These are phyloP conservation scores for Microcebus murinus DNA, from an alignment of 2,113 vertebrate species.

Conservation along the genomic window DNA sequence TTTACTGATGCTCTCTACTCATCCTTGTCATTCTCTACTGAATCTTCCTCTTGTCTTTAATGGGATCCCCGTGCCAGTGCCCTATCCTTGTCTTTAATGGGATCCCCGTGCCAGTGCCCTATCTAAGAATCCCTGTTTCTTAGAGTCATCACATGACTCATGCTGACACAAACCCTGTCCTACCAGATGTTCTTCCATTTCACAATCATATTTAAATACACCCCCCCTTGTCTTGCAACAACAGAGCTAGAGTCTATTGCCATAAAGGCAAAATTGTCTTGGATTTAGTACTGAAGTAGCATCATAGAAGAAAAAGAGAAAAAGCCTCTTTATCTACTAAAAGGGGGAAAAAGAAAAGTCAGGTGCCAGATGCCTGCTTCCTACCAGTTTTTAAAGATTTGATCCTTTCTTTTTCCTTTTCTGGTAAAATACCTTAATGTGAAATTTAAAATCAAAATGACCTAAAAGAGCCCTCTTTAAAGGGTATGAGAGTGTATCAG, in stretches of 20 bases:
- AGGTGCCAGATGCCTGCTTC: background rate
- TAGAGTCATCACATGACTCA: background rate
- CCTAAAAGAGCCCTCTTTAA: background rate
- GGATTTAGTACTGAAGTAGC: background rate
- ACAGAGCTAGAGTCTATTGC: background rate
- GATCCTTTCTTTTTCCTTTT: background rate
- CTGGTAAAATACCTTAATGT: conserved; percentile 27
- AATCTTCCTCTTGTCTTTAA: background rate
- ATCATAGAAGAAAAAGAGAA: background rate
- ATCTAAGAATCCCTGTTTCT: background rate
- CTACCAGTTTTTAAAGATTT: background rate
- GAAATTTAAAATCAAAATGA: conserved; percentile 60
- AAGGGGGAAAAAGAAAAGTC: background rate
- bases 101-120: background rate
- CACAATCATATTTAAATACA: background rate
- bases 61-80: background rate
- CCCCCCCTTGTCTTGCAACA: background rate
- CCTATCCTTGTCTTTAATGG: background rate
- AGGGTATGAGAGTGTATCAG: conserved; percentile 23
- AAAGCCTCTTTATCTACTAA: background rate
- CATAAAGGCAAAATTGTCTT: background rate
- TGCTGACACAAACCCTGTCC: background rate
- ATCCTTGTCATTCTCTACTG: background rate
- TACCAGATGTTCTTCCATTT: background rate
- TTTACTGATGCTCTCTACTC: background rate